Percentiles rank a stretch among this genome's conserved stretches.
Evolutionary conservation across 2,113 vertebrate species (phyloP).

Genomic region (Bombycilla garrulus): DNA sequence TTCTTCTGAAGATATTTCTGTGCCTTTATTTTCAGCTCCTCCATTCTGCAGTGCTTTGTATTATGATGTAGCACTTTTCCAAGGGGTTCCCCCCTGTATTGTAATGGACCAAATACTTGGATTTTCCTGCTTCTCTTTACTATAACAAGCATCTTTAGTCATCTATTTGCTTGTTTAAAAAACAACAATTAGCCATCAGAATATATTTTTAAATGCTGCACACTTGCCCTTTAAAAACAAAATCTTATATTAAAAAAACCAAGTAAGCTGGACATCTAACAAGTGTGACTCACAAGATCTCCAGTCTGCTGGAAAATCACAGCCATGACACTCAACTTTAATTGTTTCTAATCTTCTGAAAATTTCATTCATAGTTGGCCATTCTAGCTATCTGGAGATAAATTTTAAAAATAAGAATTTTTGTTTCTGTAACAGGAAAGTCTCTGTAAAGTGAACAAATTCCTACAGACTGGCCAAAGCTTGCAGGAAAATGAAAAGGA

Average conservation of each 20-base stretch:
- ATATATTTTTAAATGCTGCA: neutral
- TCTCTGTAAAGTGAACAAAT: neutral
- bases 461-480: neutral
- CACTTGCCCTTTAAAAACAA: neutral
- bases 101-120: neutral
- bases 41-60: neutral
- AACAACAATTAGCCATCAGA: neutral
- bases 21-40: neutral
- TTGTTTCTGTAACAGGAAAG: neutral
- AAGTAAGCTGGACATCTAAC: neutral
- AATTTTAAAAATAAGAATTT: neutral
- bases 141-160: neutral
- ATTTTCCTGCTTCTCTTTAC: neutral
- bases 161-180: neutral
- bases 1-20: neutral
- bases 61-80: neutral
- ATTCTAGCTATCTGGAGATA: neutral
- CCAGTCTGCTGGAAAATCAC: neutral
- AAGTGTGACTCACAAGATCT: neutral
- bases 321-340: neutral
- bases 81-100: neutral
- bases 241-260: neutral
- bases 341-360: neutral
- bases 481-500: neutral
- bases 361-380: neutral